These are phyloP conservation scores for Symphodus melops DNA, from an alignment of 2,113 vertebrate species.

Conservation along the genomic window DNA sequence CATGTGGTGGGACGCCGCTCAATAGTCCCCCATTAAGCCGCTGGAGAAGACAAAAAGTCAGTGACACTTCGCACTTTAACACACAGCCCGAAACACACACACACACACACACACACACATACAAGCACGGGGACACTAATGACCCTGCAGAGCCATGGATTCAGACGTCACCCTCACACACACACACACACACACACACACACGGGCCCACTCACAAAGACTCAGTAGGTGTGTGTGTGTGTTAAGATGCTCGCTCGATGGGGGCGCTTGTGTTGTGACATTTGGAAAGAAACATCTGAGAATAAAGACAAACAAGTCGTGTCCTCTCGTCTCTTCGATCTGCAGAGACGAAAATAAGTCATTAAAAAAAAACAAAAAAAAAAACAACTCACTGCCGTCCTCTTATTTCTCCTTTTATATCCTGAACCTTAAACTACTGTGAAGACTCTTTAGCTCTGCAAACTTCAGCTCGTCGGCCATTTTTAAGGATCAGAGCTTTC, in stretches of 20 bases:
- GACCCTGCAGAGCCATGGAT: not conserved
- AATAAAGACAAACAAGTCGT: slow-evolving; percentile 26
- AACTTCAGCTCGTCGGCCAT: no score
- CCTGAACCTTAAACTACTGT: no score
- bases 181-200: no score
- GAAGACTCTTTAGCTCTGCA: no score
- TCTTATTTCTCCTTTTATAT: not conserved
- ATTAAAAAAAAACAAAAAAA: slow-evolving; percentile 3
- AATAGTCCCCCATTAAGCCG: slow-evolving; percentile 50
- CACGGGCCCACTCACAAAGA: slow-evolving; percentile 43
- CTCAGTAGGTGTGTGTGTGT: slow-evolving; percentile 22
- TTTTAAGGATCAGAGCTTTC: no score
- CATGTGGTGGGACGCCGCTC: slow-evolving; percentile 21
- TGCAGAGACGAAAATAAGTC: slow-evolving; percentile 5
- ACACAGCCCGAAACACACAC: slow-evolving; percentile 15
- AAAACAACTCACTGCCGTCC: not conserved
- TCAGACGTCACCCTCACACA: no score
- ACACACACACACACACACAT: not conserved
- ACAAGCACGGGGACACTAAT: slow-evolving; percentile 8
- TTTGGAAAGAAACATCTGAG: slow-evolving; percentile 47
- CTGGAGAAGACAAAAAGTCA: slow-evolving; percentile 39
- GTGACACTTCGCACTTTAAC: slow-evolving; percentile 10
- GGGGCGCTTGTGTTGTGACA: slow-evolving; percentile 34
- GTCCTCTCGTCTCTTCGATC: slow-evolving; percentile 29
- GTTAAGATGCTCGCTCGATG: slow-evolving; percentile 27